Evolutionary conservation across 1,140 invertebrate species (phyloP), one percentile per base, ranked within the genome.

Genomic region (Brachionus plicatilis): DNA sequence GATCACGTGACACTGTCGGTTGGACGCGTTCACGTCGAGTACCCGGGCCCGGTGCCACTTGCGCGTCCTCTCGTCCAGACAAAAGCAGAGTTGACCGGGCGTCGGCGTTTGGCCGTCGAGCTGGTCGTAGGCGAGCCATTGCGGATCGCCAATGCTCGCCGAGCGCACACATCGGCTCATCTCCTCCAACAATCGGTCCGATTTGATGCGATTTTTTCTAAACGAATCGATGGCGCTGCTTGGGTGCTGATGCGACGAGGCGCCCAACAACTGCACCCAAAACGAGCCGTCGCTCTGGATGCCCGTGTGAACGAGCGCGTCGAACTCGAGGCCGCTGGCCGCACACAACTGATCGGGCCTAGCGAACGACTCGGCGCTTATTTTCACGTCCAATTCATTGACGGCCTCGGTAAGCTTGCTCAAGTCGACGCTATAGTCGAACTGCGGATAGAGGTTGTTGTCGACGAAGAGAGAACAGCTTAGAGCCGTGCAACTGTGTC

Each of bases 381-480:
- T 82, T 8, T 82, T n/a, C n/a, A 82, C 65, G n/a, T 60, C 41
- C 0, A 82, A 1, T 1, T 45, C 12, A 20, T 37, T 27, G 9
- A 82, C 65, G 4, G 79, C 79, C 12, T 82, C 79, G 1, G 45
- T 43, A n/a, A 82, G 1, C 45, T 68, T 43, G 53, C n/a, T 45
- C 37, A 82, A 65, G 43, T 82, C 79, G 12, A 82, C 79, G 37
- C 65, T 43, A 14, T 82, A 82, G 24, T 24, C 24, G 43, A 82
- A 82, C 41, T 82, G 53, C 20, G 79, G 79, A 65, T 82, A 82
- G 5, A 82, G 2, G 27, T 47, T 82, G 65, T 68, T 82, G 17
- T 82, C 79, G 9, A 82, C 79, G 37, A 82, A 82, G 12, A 82
- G 27, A 2, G 79, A 82, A 68, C 79, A 82, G 14, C 53, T 82